A percentile compares a stretch with the other conserved stretches of the same genome.
Evolutionary conservation across 2,113 vertebrate species (phyloP).

Genomic region (Macquaria australasica): DNA sequence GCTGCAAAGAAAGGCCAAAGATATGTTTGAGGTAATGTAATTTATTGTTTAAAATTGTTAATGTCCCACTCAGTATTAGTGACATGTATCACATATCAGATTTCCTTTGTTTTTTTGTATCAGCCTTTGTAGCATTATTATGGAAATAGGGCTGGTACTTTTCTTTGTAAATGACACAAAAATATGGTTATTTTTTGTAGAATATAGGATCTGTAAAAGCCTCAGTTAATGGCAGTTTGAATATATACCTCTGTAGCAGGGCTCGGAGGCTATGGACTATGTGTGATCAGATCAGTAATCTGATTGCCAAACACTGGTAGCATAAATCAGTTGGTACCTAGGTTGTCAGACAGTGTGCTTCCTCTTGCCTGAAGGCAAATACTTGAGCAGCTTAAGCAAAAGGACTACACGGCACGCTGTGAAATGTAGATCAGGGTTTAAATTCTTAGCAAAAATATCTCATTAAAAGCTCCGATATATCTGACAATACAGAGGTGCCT

Average conservation of each 20-base stretch:
- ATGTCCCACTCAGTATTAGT: background rate
- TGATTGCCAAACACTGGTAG: background rate
- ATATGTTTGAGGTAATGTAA: background rate
- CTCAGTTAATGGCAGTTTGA: background rate
- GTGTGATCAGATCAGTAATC: conserved; percentile 40
- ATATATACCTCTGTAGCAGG: background rate
- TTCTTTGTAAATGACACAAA: background rate
- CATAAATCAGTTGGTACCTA: conserved; percentile 21
- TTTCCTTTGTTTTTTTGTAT: background rate
- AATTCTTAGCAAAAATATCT: background rate
- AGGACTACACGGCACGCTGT: background rate
- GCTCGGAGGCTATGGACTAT: conserved; percentile 12
- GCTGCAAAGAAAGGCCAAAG: background rate
- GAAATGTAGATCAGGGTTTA: background rate
- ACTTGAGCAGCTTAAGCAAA: conserved; percentile 4
- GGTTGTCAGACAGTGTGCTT: conserved; percentile 14
- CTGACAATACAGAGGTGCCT: background rate
- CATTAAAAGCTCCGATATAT: background rate
- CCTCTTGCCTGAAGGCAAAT: conserved; percentile 13
- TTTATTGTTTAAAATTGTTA: background rate
- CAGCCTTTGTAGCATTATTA: background rate
- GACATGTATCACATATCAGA: too few species aligned
- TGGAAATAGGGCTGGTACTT: background rate
- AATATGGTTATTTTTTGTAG: background rate
- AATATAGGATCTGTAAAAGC: background rate